Evolutionary conservation across 2,797 vertebrate species (phyloP), one percentile per base, ranked within the genome.

Genomic region (Dicrostonyx torquatus): DNA sequence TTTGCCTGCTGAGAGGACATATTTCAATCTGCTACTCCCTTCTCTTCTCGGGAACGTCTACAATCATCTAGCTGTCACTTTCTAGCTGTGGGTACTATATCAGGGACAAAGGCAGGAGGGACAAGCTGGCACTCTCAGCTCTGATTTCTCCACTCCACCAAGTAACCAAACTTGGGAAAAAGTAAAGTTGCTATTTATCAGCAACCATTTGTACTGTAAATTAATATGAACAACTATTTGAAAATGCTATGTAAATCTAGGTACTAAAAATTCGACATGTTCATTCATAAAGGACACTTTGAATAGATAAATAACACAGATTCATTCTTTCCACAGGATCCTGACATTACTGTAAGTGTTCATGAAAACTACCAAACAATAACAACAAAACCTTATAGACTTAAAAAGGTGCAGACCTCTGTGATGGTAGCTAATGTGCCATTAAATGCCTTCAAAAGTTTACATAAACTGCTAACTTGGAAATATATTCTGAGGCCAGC

Each of bases 341-440:
- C 93, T 80, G 64, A 64, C 50, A 77, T 87, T 76, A 77, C 84
- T 76, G 37, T 62, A 62, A 45, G 58, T 37, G 34, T 89, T 93
- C 40, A 79, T 43, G 91, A 88, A 43, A 92, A 88, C 48, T 4
- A 11, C 37, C 55, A 43, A 62, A 62, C 6, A 55, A 20, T 5
- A 55, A 55, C 18, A 18, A 55, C 17, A 53, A 15, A 55, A 55
- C 18, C 6, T 55, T 55, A 20, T 55, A 55, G 55, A 55, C 55
- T 20, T 7, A 55, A 55, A 20, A 55, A 55, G 55, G 18, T 20
- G 55, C 55, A 55, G 55, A 55, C 55, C 55, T 55, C 60, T 77
- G 40, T 64, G 68, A 68, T 92, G 58, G 66, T 22, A 55, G 2
- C 45, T 75, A 89, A 64, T 31, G 1, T 76, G 77, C 22, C n/a